Evolutionary conservation across 2,888 invertebrate genomes (phyloP).

Genomic region (Tetheella fluctuosa): DNA sequence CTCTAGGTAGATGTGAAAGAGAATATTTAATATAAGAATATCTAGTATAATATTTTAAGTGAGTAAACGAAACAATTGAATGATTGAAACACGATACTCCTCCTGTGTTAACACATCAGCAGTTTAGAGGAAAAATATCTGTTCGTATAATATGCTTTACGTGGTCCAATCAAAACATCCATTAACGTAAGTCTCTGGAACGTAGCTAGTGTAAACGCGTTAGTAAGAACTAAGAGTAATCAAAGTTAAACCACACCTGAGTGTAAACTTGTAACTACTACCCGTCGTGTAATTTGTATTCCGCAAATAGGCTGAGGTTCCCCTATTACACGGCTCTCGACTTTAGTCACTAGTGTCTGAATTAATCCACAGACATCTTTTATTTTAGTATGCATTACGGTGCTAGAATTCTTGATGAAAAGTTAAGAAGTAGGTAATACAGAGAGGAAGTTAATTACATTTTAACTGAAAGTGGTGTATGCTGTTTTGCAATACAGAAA

Average conservation of each 20-base stretch:
- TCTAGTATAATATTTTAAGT: not conserved
- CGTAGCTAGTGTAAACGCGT: constrained; percentile 23
- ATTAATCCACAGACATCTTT: constrained; percentile 9
- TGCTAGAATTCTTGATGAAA: not conserved
- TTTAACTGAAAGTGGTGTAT: no score
- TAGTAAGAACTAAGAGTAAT: constrained; percentile 23
- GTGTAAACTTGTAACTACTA: constrained; percentile 20
- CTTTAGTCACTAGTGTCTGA: constrained; percentile 11
- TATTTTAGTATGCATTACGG: constrained; percentile 4
- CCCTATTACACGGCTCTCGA: constrained; percentile 32
- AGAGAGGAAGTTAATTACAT: no score
- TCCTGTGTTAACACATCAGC: not conserved
- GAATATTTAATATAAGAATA: no score
- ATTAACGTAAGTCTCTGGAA: not conserved
- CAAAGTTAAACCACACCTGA: constrained; percentile 21
- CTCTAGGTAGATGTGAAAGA: not conserved
- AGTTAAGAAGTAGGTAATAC: not conserved
- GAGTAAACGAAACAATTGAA: not conserved
- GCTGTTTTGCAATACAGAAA: no score
- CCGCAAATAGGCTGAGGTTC: constrained; percentile 33
- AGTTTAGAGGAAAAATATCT: not conserved
- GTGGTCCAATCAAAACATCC: not conserved
- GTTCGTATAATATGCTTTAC: not conserved
- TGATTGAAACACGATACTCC: not conserved
- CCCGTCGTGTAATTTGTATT: constrained; percentile 39